Evolutionary conservation across 2,888 invertebrate species (phyloP).

Genomic region (Diplazon laetatorius): DNA sequence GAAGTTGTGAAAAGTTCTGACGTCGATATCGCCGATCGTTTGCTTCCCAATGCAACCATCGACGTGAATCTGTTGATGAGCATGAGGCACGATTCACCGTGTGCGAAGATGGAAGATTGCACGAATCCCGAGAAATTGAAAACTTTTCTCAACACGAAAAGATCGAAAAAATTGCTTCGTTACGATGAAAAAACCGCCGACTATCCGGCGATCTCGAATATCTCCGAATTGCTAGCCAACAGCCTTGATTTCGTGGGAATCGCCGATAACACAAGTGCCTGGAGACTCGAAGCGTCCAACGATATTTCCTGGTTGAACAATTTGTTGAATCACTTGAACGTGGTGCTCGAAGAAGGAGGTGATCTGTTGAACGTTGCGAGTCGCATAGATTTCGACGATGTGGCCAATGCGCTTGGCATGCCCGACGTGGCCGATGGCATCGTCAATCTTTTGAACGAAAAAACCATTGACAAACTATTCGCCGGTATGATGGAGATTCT

Average conservation of each 20-base stretch:
- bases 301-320: slow-evolving; percentile 83
- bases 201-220: slow-evolving; percentile 70
- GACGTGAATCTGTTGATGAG: slow-evolving; percentile 76
- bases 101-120: slow-evolving; percentile 67
- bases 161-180: slow-evolving; percentile 71
- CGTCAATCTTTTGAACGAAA: slow-evolving; percentile 83
- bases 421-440: slow-evolving; percentile 82
- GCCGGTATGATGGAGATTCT: slow-evolving; percentile 83
- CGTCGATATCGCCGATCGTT: slow-evolving; percentile 61
- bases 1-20: slow-evolving; percentile 70
- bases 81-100: slow-evolving; percentile 64
- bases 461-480: slow-evolving; percentile 82
- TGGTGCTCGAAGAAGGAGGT: slow-evolving; percentile 81
- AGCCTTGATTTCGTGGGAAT: slow-evolving; percentile 74
- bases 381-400: slow-evolving; percentile 81
- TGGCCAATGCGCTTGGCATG: slow-evolving; percentile 76
- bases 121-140: slow-evolving; percentile 68
- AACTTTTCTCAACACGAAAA: slow-evolving; percentile 71
- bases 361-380: slow-evolving; percentile 83
- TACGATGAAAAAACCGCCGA: slow-evolving; percentile 72
- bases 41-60: slow-evolving; percentile 75
- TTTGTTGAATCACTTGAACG: slow-evolving; percentile 82
- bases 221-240: slow-evolving; percentile 70
- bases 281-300: slow-evolving; percentile 83
- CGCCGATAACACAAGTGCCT: slow-evolving; percentile 70